These are phyloP conservation scores for Pectinophora gossypiella DNA, from an alignment of 1,140 invertebrate genomes.

Conservation along the genomic window DNA sequence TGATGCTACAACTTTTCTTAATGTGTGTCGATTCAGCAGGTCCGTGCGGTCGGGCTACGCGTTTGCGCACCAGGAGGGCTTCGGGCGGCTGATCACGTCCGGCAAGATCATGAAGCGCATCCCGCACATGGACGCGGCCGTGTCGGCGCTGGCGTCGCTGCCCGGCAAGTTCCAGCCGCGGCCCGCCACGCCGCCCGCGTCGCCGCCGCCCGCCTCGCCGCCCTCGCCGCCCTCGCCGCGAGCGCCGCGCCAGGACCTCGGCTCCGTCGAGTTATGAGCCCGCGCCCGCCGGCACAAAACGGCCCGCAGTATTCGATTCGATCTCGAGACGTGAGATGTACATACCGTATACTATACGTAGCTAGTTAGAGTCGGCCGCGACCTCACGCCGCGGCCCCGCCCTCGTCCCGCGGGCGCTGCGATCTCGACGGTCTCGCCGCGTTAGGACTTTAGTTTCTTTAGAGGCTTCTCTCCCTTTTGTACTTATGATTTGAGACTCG, in stretches of 20 bases:
- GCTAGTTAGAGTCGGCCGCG: too few relatives aligned
- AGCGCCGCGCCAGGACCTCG: slow-evolving; percentile 52
- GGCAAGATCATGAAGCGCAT: slow-evolving; percentile 97
- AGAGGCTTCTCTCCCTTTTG: not conserved
- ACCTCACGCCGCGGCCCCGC: too few relatives aligned
- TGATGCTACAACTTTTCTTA: too few relatives aligned
- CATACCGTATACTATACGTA: too few relatives aligned
- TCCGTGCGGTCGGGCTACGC: slow-evolving; percentile 98
- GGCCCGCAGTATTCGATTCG: too few relatives aligned
- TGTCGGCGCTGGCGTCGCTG: slow-evolving; percentile 67
- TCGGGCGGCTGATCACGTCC: slow-evolving; percentile 97
- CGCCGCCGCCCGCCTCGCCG: slow-evolving; percentile 14
- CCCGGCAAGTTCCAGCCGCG: slow-evolving; percentile 60
- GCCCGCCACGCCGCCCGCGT: slow-evolving; percentile 32
- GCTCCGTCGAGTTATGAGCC: slow-evolving; percentile 58
- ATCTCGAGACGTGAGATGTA: too few relatives aligned
- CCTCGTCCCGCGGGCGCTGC: too few relatives aligned
- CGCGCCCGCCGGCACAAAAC: not conserved
- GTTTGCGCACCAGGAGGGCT: slow-evolving; percentile 98
- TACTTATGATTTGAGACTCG: slow-evolving; percentile 1
- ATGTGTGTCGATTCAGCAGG: not conserved
- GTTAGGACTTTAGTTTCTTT: not conserved
- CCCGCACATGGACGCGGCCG: slow-evolving; percentile 79
- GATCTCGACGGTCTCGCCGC: not conserved
- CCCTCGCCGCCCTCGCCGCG: slow-evolving; percentile 25